Evolutionary conservation across 2,888 invertebrate genomes (phyloP).

Genomic region (Ditylenchus weischeri): DNA sequence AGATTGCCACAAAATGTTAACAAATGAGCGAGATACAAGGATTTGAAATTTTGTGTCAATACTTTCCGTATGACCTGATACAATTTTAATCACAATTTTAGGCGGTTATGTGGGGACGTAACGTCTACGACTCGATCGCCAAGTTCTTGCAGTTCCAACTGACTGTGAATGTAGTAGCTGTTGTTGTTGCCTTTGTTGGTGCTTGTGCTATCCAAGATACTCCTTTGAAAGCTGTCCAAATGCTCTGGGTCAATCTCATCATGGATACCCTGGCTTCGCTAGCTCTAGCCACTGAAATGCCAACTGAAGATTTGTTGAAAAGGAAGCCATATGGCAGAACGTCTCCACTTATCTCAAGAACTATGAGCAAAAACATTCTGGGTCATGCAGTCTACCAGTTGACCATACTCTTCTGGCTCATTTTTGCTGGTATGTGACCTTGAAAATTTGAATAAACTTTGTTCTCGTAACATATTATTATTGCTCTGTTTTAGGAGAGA

Average conservation of each 20-base stretch:
- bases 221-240: conserved; percentile 60
- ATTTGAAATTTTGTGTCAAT: too few species aligned
- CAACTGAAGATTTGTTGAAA: conserved; percentile 62
- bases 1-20: too few species aligned
- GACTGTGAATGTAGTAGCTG: conserved; percentile 96
- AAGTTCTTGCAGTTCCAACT: conserved; percentile 76
- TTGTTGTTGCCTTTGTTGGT: conserved; percentile 96
- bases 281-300: conserved; percentile 64
- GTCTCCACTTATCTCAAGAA: conserved; percentile 68
- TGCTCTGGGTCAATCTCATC: conserved; percentile 65
- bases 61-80: too few species aligned
- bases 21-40: too few species aligned
- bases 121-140: conserved; percentile 69
- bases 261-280: conserved; percentile 66
- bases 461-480: background rate
- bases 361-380: conserved; percentile 98
- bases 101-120: conserved; percentile 89
- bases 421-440: conserved; percentile 77
- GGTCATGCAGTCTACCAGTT: conserved; percentile 58
- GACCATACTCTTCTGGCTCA: conserved; percentile 80
- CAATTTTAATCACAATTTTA: conserved; percentile 91
- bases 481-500: conserved; percentile 63
- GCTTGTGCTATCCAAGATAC: conserved; percentile 75
- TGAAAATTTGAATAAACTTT: background rate
- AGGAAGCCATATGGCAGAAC: conserved; percentile 63